Conservation (phyloP, 2,797 vertebrate genomes). For the Allobates femoralis region DNA sequence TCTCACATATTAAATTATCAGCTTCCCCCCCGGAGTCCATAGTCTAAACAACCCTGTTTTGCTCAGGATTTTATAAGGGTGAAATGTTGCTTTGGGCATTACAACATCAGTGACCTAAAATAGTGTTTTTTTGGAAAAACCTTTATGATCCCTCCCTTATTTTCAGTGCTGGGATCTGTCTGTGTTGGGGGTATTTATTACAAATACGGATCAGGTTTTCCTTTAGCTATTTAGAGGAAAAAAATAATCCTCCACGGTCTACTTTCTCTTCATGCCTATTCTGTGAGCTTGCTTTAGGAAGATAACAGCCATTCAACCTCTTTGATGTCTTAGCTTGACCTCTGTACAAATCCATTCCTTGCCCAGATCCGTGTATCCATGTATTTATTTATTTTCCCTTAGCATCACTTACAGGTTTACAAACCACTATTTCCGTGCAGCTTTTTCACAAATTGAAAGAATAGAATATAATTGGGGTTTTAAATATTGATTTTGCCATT, state of each 20-base stretch:
- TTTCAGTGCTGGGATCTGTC: too few species aligned
- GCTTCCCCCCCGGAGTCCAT: too few species aligned
- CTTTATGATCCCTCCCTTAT: too few species aligned
- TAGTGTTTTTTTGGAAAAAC: too few species aligned
- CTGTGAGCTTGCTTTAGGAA: background rate
- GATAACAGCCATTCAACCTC: background rate
- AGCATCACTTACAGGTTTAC: conserved; percentile 18
- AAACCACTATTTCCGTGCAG: conserved; percentile 20
- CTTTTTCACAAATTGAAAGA: conserved; percentile 20
- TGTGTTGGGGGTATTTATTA: background rate
- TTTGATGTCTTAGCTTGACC: conserved; percentile 4
- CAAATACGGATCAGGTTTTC: background rate
- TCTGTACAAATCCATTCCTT: conserved; percentile 1
- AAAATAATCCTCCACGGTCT: background rate
- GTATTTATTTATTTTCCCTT: background rate
- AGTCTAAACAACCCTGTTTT: too few species aligned
- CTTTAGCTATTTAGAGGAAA: background rate
- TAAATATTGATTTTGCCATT: conserved; percentile 45
- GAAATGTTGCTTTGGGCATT: too few species aligned
- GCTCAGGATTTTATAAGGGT: too few species aligned
- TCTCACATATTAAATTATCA: too few species aligned
- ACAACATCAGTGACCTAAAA: too few species aligned
- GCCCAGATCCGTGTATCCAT: background rate
- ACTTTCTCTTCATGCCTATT: background rate
- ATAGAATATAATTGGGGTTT: conserved; percentile 40